Evolutionary conservation across 2,888 invertebrate genomes (phyloP).

Genomic region (Caenorhabditis sp.): DNA sequence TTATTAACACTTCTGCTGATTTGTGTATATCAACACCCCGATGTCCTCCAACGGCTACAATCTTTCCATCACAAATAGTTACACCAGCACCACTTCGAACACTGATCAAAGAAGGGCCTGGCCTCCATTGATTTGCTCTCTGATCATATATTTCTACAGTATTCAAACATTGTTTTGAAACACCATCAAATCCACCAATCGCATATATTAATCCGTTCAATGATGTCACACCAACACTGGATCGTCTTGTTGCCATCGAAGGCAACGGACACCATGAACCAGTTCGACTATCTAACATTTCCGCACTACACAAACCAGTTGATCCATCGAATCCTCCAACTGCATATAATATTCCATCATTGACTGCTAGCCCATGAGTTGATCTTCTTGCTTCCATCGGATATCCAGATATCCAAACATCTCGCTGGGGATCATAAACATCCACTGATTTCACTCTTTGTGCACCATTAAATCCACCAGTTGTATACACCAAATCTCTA

Average conservation of each 20-base stretch:
- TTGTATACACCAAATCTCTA: slow-evolving; percentile 32
- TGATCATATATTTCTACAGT: slow-evolving; percentile 44
- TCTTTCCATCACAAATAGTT: slow-evolving; percentile 25
- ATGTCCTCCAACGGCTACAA: slow-evolving; percentile 32
- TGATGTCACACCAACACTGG: slow-evolving; percentile 98
- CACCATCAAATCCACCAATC: slow-evolving; percentile 91
- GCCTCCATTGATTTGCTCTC: slow-evolving; percentile 36
- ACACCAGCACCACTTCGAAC: slow-evolving; percentile 42
- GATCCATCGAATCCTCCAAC: slow-evolving; percentile 96
- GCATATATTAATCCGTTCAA: slow-evolving; percentile 94
- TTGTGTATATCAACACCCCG: slow-evolving; percentile 16
- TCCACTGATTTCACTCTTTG: slow-evolving; percentile 38
- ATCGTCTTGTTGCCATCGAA: slow-evolving; percentile 92
- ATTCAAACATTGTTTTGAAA: slow-evolving; percentile 34
- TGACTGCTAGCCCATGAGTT: slow-evolving; percentile 89
- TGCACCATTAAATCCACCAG: slow-evolving; percentile 46
- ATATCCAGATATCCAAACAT: slow-evolving; percentile 33
- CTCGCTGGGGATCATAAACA: slow-evolving; percentile 34
- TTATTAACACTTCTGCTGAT: slow-evolving; percentile 35
- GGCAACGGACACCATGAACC: slow-evolving; percentile 39
- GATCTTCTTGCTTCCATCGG: slow-evolving; percentile 34
- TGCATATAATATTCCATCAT: slow-evolving; percentile 93
- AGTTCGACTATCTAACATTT: slow-evolving; percentile 75
- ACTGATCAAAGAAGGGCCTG: slow-evolving; percentile 30
- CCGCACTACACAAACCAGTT: slow-evolving; percentile 81